Base-by-base conservation (phyloP, 2,797 vertebrate genomes). In the Coendou prehensilis region DNA sequence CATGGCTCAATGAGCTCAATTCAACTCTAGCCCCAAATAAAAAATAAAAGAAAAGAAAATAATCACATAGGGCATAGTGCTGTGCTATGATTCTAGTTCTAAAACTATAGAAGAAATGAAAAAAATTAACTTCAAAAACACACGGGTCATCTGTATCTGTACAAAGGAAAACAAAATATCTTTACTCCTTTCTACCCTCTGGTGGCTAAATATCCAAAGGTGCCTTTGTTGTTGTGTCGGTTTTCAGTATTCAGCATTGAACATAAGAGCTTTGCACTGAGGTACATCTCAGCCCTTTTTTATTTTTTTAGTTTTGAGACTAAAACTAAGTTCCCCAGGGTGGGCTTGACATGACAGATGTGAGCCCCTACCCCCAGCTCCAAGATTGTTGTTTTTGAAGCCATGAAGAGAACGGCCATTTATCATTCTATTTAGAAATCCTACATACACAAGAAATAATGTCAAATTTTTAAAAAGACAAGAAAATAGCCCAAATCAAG, bases 161-260 rank as follows among this genome's bases (percentile, higher is more conserved):
- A 83, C 67, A 93, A 85, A 91, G 33, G 75, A 92, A 96, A 95
- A 71, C 18, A 96, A 92, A 86, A 26, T 71, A 63, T 69, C 90
- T 94, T 94, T 94, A 92, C 71, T 97, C 89, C 50, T 94, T 81
- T 95, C 86, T 81, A 95, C 37, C 88, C 71, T 96, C 92, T 95
- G 59, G 91, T 91, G 79, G 93, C 59, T 93, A 95, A 59, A 85
- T 1, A n/a, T 78, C 64, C 23, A 17, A 56, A 57, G 13, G 73
- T 50, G 14, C 45, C 28, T 30, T 54, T 14, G 2, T 47, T 30
- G 13, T 59, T 41, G 6, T 30, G 23, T 37, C 9, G 64, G 18
- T 83, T 61, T 23, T 13, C 33, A 23, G 13, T 86, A 14, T 30
- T 76, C 76, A 79, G 30, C 8, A 54, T 8, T 78, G 15, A 79